A percentile compares a stretch with the other conserved stretches of the same genome.
These are phyloP conservation scores for Syrrhaptes paradoxus DNA, from an alignment of 2,113 vertebrate genomes.

Conservation along the genomic window DNA sequence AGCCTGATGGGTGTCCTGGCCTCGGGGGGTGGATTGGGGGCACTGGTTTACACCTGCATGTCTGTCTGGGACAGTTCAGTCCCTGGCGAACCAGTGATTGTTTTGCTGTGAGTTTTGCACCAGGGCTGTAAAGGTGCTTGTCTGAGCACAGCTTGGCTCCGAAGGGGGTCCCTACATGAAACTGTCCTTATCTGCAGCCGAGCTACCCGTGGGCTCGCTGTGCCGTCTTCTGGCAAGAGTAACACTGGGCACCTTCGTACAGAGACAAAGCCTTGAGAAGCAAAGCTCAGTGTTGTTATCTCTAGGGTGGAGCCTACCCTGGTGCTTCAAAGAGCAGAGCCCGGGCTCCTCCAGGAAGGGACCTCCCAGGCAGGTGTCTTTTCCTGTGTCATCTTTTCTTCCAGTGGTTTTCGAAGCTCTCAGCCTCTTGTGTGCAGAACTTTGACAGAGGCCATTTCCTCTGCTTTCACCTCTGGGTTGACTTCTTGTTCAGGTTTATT, in stretches of 20 bases:
- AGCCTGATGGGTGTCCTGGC: background rate
- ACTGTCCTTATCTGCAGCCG: background rate
- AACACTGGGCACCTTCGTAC: background rate
- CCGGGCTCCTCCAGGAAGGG: background rate
- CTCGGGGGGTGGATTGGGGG: accelerated
- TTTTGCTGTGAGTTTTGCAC: background rate
- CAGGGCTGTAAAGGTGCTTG: background rate
- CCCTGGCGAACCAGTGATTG: background rate
- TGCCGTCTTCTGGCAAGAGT: background rate
- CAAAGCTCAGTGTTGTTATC: background rate
- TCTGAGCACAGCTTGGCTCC: background rate
- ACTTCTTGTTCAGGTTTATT: background rate
- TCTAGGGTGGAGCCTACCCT: conserved; percentile 2
- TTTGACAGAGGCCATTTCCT: background rate
- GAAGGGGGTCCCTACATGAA: background rate
- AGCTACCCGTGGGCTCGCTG: accelerated
- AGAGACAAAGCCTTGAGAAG: background rate
- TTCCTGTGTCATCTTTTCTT: background rate
- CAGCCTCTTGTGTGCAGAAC: background rate
- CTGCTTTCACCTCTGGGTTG: background rate
- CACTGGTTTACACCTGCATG: background rate
- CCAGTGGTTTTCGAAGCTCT: background rate
- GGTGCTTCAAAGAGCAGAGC: background rate
- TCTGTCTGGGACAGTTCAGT: background rate
- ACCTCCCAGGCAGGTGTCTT: background rate